Base-by-base conservation (phyloP, 2,797 vertebrate genomes). In the Pangasius sanitwongsei region DNA sequence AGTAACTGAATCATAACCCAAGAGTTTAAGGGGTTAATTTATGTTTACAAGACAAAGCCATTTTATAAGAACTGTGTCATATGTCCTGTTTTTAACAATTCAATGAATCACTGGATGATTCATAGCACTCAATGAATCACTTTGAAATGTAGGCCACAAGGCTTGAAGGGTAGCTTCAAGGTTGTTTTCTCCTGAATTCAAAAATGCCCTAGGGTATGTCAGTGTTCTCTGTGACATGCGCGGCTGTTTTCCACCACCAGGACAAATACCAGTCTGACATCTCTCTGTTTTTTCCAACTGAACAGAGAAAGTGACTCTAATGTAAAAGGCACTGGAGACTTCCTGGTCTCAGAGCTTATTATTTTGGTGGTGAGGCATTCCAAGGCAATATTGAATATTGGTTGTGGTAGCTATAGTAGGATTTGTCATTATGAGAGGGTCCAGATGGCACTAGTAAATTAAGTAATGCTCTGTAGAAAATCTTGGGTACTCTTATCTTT, bases 131-230 rank as follows among this genome's bases (percentile, higher is more conserved):
- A 89, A 48, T 90, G 15, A 87, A 89, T 91, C 87, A 83, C 85
- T 89, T 88, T 85, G 91, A 91, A 93, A 93, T 93, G 87, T 87
- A 87, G 88, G 92, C 18, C 83, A 67, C 44, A 65, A 61, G 90
- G 87, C 89, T 89, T 86, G 91, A 91, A 93, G 94, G 93, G 92
- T 88, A 91, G 67, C 85, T 94, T 94, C 90, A 91, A 93, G 92
- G 90, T 92, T 93, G 90, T 94, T 93, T 92, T 94, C 92, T 95
- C 94, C 94, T 89, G 94, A 92, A 93, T 95, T 91, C 89, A 94
- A 91, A 94, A 93, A 95, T 92, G 93, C 93, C 91, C 84, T 34
- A 57, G 34, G 92, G 87, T 91, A 90, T 89, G 70, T 89, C 74
- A 88, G 50, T 86, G 88, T 90, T 89, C 37, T 70, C 53, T 34